A percentile compares a stretch with the other conserved stretches of the same genome.
phyloP scores from a whole-genome alignment of 2,113 vertebrate genomes.

The Psilopogon haemacephalus region DNA sequence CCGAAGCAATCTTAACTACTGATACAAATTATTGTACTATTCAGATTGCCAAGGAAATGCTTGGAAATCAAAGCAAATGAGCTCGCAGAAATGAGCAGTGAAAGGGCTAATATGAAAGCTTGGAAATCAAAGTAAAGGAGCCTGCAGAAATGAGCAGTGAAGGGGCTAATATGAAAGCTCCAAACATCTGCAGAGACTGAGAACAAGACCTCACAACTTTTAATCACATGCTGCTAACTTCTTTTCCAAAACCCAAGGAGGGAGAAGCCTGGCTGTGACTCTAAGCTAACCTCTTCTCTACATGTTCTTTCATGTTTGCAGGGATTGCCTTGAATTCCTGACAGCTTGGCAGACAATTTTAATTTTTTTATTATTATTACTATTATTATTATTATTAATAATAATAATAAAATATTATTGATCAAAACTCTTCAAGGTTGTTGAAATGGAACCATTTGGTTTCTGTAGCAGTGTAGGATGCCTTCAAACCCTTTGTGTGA shows the following conservation, averaged over 20 bases:
- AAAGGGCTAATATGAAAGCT: neutral
- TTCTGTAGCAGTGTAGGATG: neutral
- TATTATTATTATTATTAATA: too few species aligned
- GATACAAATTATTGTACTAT: neutral
- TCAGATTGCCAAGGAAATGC: neutral
- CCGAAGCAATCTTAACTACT: neutral
- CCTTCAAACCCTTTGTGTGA: neutral
- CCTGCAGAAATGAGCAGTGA: neutral
- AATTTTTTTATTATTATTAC: too few species aligned
- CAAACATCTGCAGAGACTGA: neutral
- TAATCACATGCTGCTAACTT: neutral
- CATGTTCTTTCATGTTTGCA: neutral
- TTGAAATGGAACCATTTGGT: accelerated
- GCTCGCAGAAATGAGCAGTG: neutral
- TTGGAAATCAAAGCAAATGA: neutral
- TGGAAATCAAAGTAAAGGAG: neutral
- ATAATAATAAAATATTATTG: too few species aligned
- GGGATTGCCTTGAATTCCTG: neutral
- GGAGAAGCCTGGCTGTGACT: neutral
- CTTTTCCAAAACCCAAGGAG: neutral
- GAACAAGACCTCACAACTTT: neutral
- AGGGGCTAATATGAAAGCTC: neutral
- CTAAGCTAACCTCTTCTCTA: neutral
- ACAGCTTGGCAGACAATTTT: neutral
- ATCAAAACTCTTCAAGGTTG: too few species aligned